Conservation (phyloP, 92 coral and sea anemone genomes). For the Porites rus region DNA sequence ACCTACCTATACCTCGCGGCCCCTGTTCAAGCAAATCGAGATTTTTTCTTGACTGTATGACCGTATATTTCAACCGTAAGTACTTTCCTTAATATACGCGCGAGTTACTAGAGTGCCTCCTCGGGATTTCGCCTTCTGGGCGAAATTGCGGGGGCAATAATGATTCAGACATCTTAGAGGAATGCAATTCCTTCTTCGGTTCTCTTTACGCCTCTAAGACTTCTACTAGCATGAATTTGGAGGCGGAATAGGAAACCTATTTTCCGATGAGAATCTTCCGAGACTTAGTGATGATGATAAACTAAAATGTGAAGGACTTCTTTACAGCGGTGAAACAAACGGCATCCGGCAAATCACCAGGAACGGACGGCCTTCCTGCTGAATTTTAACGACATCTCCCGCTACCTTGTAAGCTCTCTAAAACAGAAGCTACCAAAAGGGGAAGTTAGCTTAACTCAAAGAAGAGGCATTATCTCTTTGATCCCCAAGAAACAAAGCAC, state of each 20-base stretch:
- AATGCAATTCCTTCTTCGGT: slow-evolving; percentile 13
- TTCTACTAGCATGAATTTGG: background rate
- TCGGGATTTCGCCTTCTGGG: too few relatives aligned
- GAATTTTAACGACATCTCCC: background rate
- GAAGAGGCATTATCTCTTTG: background rate
- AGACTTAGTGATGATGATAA: background rate
- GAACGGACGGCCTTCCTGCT: slow-evolving; percentile 22
- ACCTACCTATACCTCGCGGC: too few relatives aligned
- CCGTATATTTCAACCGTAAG: too few relatives aligned
- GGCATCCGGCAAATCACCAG: slow-evolving; percentile 31
- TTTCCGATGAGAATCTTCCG: background rate
- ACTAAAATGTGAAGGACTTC: slow-evolving; percentile 6
- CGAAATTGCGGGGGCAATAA: too few relatives aligned
- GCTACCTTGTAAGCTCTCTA: background rate
- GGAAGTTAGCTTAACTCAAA: slow-evolving; percentile 12
- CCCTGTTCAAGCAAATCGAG: too few relatives aligned
- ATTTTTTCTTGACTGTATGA: too few relatives aligned
- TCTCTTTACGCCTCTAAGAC: background rate
- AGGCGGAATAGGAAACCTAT: background rate
- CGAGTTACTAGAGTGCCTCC: too few relatives aligned
- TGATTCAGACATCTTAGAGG: slow-evolving; percentile 3
- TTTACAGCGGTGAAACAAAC: slow-evolving; percentile 19
- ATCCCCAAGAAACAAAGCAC: too few relatives aligned
- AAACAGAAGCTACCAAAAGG: slow-evolving; percentile 14
- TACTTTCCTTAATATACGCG: too few relatives aligned